phyloP scores from a whole-genome alignment of 1,140 invertebrate genomes.

The Chrysomallon squamiferum region DNA sequence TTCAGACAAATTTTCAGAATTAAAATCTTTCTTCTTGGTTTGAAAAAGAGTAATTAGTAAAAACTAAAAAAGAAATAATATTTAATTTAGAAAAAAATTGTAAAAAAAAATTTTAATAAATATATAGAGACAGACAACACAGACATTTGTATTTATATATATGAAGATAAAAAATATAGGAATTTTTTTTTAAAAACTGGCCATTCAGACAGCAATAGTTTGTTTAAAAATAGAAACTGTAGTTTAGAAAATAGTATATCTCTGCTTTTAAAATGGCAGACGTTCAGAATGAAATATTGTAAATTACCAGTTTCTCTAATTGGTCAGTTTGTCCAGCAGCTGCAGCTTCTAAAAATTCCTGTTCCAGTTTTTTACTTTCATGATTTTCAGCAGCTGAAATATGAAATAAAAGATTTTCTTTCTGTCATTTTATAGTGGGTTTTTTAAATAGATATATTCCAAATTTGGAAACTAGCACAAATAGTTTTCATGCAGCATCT shows the following conservation, averaged over 20 bases:
- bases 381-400: conserved; percentile 68
- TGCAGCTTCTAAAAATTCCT: conserved; percentile 69
- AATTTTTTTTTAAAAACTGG: no score
- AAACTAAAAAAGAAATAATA: not conserved
- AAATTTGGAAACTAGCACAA: not conserved
- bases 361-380: conserved; percentile 66
- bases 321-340: conserved; percentile 67
- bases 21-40: not conserved
- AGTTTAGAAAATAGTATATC: no score
- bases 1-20: not conserved
- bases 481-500: not conserved
- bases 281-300: no score
- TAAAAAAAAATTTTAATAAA: conserved; percentile 3
- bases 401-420: not conserved
- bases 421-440: not conserved
- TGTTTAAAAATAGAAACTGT: no score
- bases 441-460: not conserved
- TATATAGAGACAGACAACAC: no score
- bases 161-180: no score
- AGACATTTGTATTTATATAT: no score
- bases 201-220: no score
- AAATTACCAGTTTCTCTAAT: no score
- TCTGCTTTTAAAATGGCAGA: no score
- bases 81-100: conserved; percentile 1
- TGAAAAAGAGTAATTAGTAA: not conserved